Conservation (phyloP, 2,888 invertebrate species). For the Drosophila phalerata region DNA sequence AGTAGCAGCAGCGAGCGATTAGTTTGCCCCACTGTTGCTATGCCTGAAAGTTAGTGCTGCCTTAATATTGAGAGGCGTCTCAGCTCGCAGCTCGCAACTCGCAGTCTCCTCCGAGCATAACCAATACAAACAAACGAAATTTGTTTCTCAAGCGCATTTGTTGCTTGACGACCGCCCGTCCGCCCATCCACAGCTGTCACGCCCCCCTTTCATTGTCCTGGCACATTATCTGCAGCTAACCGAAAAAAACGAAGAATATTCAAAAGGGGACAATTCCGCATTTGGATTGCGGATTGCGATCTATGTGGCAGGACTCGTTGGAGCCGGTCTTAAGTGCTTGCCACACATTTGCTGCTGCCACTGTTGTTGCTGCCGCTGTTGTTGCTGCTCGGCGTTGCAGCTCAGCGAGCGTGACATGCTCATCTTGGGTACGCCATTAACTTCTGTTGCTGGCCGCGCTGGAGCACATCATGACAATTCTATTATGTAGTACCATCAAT, state of each 20-base stretch:
- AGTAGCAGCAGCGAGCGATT: constrained; percentile 49
- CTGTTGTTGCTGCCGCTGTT: not conserved
- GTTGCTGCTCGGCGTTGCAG: constrained; percentile 59
- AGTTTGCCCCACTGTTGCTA: constrained; percentile 33
- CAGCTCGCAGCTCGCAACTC: not conserved
- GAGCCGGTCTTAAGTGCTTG: constrained; percentile 55
- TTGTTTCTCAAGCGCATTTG: constrained; percentile 30
- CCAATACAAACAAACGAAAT: constrained; percentile 28
- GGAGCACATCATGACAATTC: constrained; percentile 68
- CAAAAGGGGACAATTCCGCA: constrained; percentile 41
- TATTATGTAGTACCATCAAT: constrained; percentile 59
- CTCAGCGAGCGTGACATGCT: constrained; percentile 79
- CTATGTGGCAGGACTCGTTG: constrained; percentile 23
- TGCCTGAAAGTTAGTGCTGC: constrained; percentile 30
- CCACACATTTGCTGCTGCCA: constrained; percentile 52
- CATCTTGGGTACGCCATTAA: constrained; percentile 68
- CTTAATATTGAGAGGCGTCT: constrained; percentile 24
- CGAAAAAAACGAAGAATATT: constrained; percentile 26
- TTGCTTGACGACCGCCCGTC: constrained; percentile 10
- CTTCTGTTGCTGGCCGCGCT: constrained; percentile 65
- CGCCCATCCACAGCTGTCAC: constrained; percentile 33
- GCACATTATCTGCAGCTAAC: constrained; percentile 57
- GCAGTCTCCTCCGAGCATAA: constrained; percentile 23
- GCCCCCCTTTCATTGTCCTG: constrained; percentile 20
- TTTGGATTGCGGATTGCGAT: constrained; percentile 34